Percentiles rank a stretch among this genome's conserved stretches.
Conservation (phyloP, 2,797 vertebrate genomes). For the Danio aesculapii region DNA sequence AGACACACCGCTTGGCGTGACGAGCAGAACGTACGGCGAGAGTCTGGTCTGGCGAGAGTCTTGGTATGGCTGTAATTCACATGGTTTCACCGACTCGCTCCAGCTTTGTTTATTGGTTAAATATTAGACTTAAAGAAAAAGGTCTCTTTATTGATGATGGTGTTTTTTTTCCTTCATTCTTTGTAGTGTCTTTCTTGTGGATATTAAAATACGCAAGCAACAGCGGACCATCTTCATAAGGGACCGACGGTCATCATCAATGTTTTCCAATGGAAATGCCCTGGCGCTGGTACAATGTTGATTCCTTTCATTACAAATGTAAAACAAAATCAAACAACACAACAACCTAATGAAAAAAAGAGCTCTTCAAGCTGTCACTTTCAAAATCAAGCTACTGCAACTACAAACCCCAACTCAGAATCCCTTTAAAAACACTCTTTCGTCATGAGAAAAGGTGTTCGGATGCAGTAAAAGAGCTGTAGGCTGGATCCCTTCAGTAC, state of each 20-base stretch:
- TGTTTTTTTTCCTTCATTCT: conserved; percentile 23
- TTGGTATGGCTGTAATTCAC: conserved; percentile 83
- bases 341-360: conserved; percentile 51
- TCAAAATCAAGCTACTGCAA: conserved; percentile 68
- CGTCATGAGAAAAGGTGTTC: conserved; percentile 49
- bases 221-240: conserved; percentile 45
- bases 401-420: conserved; percentile 58
- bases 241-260: conserved; percentile 18
- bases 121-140: conserved; percentile 55
- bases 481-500: conserved; percentile 68
- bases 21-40: conserved; percentile 22
- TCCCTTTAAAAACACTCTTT: conserved; percentile 48
- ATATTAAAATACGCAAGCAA: conserved; percentile 63
- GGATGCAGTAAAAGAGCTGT: conserved; percentile 46
- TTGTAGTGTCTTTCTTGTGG: conserved; percentile 57
- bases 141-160: conserved; percentile 24
- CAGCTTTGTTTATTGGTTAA: conserved; percentile 52
- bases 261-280: conserved; percentile 62
- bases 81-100: conserved; percentile 53
- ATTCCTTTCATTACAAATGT: conserved; percentile 63
- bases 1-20: conserved; percentile 2
- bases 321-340: conserved; percentile 16
- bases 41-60: conserved; percentile 1
- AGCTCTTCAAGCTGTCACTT: conserved; percentile 55
- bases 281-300: conserved; percentile 73